A percentile compares a stretch with the other conserved stretches of the same genome.
Evolutionary conservation across 1,140 invertebrate genomes (phyloP).

Genomic region (Drosophila setifemur): DNA sequence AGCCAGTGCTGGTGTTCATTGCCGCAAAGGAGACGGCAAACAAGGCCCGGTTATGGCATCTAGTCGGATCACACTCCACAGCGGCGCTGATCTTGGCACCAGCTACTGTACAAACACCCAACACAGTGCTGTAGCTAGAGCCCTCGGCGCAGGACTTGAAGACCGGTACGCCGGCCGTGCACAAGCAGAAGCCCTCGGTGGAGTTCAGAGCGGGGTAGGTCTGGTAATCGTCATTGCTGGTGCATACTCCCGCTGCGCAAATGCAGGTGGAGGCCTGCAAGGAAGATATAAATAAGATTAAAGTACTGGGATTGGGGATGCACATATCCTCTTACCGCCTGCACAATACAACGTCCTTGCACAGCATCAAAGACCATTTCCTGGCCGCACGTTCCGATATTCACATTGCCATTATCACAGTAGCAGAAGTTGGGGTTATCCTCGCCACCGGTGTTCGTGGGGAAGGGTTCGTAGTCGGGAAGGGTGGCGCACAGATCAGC

Average conservation of each 20-base stretch:
- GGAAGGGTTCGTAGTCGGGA: slow-evolving; percentile 9
- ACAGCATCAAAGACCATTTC: slow-evolving; percentile 8
- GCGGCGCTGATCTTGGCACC: neutral
- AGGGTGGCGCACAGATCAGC: slow-evolving; percentile 18
- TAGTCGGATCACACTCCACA: slow-evolving; percentile 6
- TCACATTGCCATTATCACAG: slow-evolving; percentile 13
- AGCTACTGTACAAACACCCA: neutral
- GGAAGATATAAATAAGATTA: no score
- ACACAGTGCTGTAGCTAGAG: neutral
- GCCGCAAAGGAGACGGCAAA: slow-evolving; percentile 24
- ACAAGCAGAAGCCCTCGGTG: slow-evolving; percentile 44
- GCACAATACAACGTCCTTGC: neutral
- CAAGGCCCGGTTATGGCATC: slow-evolving; percentile 1
- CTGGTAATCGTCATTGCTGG: neutral
- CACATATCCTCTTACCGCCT: slow-evolving; percentile 41
- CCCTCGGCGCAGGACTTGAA: slow-evolving; percentile 17
- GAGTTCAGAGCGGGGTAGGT: slow-evolving; percentile 34
- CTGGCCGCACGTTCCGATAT: slow-evolving; percentile 9
- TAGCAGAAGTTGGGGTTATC: slow-evolving; percentile 27
- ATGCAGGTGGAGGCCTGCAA: slow-evolving; percentile 40
- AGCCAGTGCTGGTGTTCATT: slow-evolving; percentile 26
- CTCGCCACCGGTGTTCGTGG: slow-evolving; percentile 1
- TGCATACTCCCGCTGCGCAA: slow-evolving; percentile 24
- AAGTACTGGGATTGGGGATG: no score
- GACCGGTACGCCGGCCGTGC: slow-evolving; percentile 3